Conservation (phyloP, 2,797 vertebrate genomes). For the Spheniscus humboldti region DNA sequence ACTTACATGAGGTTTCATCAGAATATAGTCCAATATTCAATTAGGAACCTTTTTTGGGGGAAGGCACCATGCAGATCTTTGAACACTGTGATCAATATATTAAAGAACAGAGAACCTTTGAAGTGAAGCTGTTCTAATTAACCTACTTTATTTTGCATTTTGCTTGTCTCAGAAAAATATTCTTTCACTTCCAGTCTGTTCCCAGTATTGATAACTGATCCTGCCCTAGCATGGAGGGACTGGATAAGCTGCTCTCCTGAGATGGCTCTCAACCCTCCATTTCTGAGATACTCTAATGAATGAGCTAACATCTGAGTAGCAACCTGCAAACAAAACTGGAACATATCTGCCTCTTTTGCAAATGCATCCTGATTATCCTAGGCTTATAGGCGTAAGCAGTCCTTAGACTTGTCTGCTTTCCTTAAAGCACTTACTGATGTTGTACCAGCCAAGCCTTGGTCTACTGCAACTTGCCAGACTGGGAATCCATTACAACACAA, state of each 20-base stretch:
- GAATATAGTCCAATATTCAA: not conserved
- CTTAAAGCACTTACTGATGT: not conserved
- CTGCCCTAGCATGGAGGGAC: not conserved
- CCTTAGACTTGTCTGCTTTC: not conserved
- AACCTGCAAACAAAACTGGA: not conserved
- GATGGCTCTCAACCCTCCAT: not conserved
- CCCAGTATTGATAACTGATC: not conserved
- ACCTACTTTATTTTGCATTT: not conserved
- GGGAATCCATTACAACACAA: not conserved
- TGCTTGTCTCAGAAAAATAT: not conserved
- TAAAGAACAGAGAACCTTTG: not conserved
- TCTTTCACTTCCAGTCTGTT: not conserved
- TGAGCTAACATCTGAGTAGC: not conserved
- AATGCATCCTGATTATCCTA: not conserved
- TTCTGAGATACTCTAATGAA: not conserved
- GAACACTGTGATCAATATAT: not conserved
- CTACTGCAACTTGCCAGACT: not conserved
- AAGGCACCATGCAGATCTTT: not conserved
- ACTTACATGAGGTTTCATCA: not conserved
- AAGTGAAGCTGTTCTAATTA: not conserved
- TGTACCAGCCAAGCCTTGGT: not conserved
- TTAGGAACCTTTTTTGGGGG: not conserved
- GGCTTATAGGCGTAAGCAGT: not conserved
- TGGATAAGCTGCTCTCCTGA: not conserved
- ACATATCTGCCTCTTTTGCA: not conserved